Conservation (phyloP, 2,113 vertebrate genomes). For the Psittacus erithacus region DNA sequence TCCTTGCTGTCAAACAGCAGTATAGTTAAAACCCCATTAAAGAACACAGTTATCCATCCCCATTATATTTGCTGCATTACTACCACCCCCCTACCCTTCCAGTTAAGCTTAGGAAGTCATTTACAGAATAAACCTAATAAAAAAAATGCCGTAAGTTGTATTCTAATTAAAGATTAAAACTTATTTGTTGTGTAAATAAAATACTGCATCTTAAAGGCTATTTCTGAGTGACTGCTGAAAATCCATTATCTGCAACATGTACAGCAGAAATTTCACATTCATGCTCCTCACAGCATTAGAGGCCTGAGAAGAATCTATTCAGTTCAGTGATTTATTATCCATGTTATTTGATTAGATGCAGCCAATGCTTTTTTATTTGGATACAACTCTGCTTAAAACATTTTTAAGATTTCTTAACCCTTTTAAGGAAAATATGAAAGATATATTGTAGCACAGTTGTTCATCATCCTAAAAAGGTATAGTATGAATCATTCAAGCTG, state of each 20-base stretch:
- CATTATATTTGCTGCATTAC: background rate
- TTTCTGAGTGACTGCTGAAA: conserved; percentile 27
- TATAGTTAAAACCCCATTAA: background rate
- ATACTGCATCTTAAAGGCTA: background rate
- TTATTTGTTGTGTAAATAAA: conserved; percentile 1
- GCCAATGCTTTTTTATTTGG: background rate
- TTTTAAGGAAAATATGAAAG: background rate
- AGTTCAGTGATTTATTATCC: conserved; percentile 24
- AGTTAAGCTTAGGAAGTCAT: background rate
- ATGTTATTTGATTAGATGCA: background rate
- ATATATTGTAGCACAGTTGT: background rate
- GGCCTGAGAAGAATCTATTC: conserved; percentile 31
- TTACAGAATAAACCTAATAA: background rate
- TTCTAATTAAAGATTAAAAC: background rate
- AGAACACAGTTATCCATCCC: background rate
- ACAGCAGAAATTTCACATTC: conserved; percentile 31
- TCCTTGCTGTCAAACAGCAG: background rate
- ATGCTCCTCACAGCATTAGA: background rate
- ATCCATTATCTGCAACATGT: conserved; percentile 12
- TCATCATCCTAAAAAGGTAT: background rate
- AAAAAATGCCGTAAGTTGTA: background rate
- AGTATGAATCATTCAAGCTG: background rate
- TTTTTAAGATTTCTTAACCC: background rate
- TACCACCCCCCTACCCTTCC: background rate
- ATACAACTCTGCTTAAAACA: conserved; percentile 15